Conservation (phyloP, 2,888 invertebrate species). For the Folsomia manolachei region DNA sequence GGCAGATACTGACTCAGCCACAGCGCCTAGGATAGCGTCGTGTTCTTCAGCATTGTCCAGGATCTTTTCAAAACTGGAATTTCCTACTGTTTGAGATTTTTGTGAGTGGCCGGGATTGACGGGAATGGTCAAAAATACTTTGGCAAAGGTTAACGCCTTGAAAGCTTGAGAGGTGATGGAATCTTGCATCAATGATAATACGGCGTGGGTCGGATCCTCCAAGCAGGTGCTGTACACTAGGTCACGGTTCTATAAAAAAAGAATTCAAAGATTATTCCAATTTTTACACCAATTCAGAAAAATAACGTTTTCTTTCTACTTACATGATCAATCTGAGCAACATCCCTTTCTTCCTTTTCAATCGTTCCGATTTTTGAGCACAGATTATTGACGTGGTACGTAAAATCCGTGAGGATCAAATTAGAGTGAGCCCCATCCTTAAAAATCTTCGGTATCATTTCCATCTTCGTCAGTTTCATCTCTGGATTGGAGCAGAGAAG, state of each 20-base stretch:
- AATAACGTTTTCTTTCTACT: not conserved
- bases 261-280: not conserved
- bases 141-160: constrained; percentile 21
- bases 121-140: constrained; percentile 17
- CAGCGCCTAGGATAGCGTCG: not conserved
- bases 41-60: not conserved
- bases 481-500: not conserved
- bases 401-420: constrained; percentile 14
- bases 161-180: constrained; percentile 27
- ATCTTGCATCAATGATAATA: constrained; percentile 23
- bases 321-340: constrained; percentile 6
- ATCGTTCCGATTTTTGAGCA: constrained; percentile 27
- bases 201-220: constrained; percentile 26
- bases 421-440: constrained; percentile 13
- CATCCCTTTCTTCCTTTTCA: constrained; percentile 19
- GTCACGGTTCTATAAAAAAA: constrained; percentile 21
- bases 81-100: not conserved
- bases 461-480: constrained; percentile 4
- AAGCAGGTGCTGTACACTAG: constrained; percentile 21
- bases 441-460: constrained; percentile 22
- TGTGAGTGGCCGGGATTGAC: not conserved
- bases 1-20: not conserved
- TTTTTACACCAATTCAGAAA: too few species aligned
- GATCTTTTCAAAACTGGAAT: constrained; percentile 3
- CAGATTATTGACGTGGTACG: constrained; percentile 12